A percentile compares a stretch with the other conserved stretches of the same genome.
Conservation (phyloP, 2,113 vertebrate species). For the Connochaetes taurinus region DNA sequence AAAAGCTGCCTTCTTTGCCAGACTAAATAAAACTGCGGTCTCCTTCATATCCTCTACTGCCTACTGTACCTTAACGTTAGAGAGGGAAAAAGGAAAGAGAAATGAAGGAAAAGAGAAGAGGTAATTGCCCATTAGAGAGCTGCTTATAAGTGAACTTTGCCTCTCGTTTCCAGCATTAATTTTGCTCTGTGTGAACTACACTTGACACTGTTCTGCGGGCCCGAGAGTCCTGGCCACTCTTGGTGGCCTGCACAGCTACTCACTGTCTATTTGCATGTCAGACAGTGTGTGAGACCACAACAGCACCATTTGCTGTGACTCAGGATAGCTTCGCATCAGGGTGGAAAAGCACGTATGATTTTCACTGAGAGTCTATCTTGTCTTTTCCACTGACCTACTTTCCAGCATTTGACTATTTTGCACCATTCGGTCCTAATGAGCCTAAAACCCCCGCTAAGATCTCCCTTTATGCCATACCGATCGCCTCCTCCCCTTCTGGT, state of each 20-base stretch:
- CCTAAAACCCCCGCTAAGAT: not conserved
- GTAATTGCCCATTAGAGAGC: conserved; percentile 73
- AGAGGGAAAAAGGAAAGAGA: not conserved
- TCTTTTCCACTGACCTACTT: conserved; percentile 41
- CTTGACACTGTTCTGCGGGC: conserved; percentile 66
- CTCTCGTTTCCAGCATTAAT: conserved; percentile 64
- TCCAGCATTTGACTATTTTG: conserved; percentile 16
- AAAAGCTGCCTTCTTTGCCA: conserved; percentile 71
- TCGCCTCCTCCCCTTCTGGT: not conserved
- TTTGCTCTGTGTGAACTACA: conserved; percentile 72
- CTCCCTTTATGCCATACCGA: not conserved
- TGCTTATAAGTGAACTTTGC: conserved; percentile 72
- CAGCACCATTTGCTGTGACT: not conserved
- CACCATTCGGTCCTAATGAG: not conserved
- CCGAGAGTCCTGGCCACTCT: conserved; percentile 28
- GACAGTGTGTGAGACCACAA: conserved; percentile 14
- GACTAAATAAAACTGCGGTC: conserved; percentile 64
- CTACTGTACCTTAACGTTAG: conserved; percentile 46
- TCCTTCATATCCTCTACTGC: conserved; percentile 65
- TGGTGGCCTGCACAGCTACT: conserved; percentile 47
- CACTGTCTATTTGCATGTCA: conserved; percentile 57
- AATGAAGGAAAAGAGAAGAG: conserved; percentile 64
- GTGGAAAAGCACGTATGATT: accelerated
- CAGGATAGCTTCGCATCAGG: not conserved
- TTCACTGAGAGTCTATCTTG: not conserved